Evolutionary conservation across 2,888 invertebrate species (phyloP).

Genomic region (Merodon equestris): DNA sequence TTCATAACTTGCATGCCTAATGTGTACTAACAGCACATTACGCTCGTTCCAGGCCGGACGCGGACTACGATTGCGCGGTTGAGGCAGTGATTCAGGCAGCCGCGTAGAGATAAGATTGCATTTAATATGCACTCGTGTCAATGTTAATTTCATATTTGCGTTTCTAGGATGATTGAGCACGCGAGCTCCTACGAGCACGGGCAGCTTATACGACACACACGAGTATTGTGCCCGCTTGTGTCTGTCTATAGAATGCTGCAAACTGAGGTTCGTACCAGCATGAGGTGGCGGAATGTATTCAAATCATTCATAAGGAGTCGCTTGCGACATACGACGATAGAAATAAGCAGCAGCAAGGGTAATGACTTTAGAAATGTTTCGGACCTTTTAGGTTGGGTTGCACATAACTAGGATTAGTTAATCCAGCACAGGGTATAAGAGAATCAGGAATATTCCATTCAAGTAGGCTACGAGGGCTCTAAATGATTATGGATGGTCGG

Average conservation of each 20-base stretch:
- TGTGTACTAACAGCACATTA: constrained; percentile 67
- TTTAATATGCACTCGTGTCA: constrained; percentile 61
- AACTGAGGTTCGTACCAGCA: constrained; percentile 58
- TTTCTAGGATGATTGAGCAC: constrained; percentile 65
- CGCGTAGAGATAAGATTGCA: constrained; percentile 28
- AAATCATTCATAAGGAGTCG: too few relatives aligned
- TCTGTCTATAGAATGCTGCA: constrained; percentile 58
- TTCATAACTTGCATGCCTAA: constrained; percentile 58
- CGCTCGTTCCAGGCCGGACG: constrained; percentile 23
- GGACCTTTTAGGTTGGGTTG: too few relatives aligned
- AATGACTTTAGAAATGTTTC: too few relatives aligned
- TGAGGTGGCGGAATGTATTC: constrained; percentile 60
- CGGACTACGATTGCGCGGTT: constrained; percentile 28
- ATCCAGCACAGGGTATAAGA: too few relatives aligned
- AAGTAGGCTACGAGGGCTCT: too few relatives aligned
- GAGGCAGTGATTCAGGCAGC: constrained; percentile 22
- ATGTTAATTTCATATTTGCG: constrained; percentile 63
- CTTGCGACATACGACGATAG: too few relatives aligned
- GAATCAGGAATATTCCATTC: too few relatives aligned
- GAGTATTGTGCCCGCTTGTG: constrained; percentile 47
- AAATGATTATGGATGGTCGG: too few relatives aligned
- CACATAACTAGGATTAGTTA: too few relatives aligned
- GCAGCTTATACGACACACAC: not conserved
- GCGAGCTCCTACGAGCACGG: constrained; percentile 28
- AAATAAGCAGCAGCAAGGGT: too few relatives aligned